Conservation (phyloP, 1,140 invertebrate genomes). For the Penaeus vannamei region DNA sequence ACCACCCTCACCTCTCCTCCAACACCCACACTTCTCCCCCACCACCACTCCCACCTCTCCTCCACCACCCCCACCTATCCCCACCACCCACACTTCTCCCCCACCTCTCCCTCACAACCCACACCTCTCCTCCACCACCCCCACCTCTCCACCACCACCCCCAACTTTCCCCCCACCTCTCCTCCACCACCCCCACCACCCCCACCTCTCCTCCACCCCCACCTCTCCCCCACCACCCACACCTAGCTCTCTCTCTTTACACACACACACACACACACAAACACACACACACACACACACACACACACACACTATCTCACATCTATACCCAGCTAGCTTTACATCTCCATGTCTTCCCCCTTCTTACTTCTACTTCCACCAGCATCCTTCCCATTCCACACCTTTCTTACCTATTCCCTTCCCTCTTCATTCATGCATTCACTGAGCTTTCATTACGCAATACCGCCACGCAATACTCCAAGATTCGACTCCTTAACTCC, state of each 20-base stretch:
- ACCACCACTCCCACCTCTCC: too few relatives aligned
- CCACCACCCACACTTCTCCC: too few relatives aligned
- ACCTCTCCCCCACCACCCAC: neutral
- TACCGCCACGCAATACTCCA: too few relatives aligned
- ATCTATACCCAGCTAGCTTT: neutral
- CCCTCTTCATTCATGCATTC: neutral
- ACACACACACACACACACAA: constrained; percentile 39
- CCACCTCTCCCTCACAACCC: too few relatives aligned
- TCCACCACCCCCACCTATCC: too few relatives aligned
- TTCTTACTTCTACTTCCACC: neutral
- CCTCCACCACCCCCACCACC: constrained; percentile 29
- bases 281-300: constrained; percentile 35
- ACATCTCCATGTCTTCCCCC: neutral
- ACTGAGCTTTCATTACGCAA: neutral
- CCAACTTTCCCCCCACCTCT: too few relatives aligned
- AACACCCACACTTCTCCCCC: too few relatives aligned
- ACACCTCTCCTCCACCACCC: too few relatives aligned
- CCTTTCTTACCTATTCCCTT: neutral
- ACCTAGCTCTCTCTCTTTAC: neutral
- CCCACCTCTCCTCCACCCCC: too few relatives aligned
- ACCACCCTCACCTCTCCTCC: too few relatives aligned
- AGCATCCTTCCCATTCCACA: neutral
- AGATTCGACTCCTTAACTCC: too few relatives aligned
- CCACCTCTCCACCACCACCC: neutral
- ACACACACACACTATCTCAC: neutral